Conservation (phyloP, 2,888 invertebrate species). For the Anoplius nigerrimus region DNA sequence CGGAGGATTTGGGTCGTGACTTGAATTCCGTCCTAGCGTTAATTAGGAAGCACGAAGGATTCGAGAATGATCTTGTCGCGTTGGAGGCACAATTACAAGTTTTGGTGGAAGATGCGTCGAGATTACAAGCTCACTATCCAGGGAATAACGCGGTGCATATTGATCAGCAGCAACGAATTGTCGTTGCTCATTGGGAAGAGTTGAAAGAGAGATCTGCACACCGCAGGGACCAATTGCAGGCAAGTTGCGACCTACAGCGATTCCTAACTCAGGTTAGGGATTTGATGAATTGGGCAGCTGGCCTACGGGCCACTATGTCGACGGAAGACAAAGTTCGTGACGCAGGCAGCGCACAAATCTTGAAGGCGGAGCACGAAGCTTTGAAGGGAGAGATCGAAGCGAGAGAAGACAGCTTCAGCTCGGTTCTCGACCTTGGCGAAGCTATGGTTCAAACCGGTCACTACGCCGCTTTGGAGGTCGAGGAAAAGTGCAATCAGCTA, state of each 20-base stretch:
- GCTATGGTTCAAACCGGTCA: constrained; percentile 91
- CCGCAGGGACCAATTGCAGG: constrained; percentile 87
- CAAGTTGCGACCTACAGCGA: constrained; percentile 91
- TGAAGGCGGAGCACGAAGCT: constrained; percentile 89
- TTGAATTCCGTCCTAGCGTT: constrained; percentile 89
- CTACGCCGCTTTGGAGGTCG: constrained; percentile 87
- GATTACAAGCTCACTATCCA: constrained; percentile 91
- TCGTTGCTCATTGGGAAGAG: constrained; percentile 91
- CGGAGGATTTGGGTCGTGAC: constrained; percentile 88
- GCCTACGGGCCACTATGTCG: constrained; percentile 85
- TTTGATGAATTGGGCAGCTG: constrained; percentile 91
- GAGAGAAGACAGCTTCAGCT: constrained; percentile 86
- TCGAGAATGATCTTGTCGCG: constrained; percentile 94
- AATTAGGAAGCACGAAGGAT: constrained; percentile 91
- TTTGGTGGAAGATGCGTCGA: constrained; percentile 93
- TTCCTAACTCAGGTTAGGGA: constrained; percentile 92
- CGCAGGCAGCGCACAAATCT: constrained; percentile 87
- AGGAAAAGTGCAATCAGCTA: constrained; percentile 86
- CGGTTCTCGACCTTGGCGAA: constrained; percentile 85
- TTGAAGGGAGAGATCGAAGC: constrained; percentile 92
- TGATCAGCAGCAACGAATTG: constrained; percentile 88
- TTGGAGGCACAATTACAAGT: constrained; percentile 94
- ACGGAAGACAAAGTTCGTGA: constrained; percentile 89
- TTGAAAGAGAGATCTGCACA: constrained; percentile 89
- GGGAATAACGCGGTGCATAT: constrained; percentile 94